Percentiles rank a stretch among this genome's conserved stretches.
phyloP scores from a whole-genome alignment of 2,797 vertebrate species.

The Lemur catta region DNA sequence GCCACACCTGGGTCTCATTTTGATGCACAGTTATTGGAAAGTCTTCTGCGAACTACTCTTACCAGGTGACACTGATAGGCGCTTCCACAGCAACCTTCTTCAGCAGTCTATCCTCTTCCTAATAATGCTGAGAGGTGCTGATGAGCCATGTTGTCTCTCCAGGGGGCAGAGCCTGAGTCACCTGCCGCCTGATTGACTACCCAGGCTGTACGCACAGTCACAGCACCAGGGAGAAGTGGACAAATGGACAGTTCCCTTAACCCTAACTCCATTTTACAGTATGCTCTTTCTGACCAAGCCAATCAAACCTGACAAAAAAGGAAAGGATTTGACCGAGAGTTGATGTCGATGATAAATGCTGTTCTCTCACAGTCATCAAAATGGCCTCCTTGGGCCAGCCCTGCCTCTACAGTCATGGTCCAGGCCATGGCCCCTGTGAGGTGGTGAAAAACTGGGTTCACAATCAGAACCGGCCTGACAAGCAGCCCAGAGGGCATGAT shows the following conservation, averaged over 20 bases:
- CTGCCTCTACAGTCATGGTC: background rate
- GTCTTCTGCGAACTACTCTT: background rate
- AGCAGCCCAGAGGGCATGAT: background rate
- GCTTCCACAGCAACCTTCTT: background rate
- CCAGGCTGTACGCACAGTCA: background rate
- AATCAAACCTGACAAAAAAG: background rate
- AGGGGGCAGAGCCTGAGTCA: background rate
- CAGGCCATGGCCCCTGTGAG: background rate
- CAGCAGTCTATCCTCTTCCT: background rate
- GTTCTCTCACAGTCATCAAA: background rate
- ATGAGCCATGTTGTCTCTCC: rapidly evolving
- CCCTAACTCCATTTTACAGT: background rate
- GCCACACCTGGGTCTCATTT: background rate
- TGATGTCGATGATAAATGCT: background rate
- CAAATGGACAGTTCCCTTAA: background rate
- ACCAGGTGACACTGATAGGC: background rate
- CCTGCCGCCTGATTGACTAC: rapidly evolving
- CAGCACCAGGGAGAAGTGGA: background rate
- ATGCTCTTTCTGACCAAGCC: background rate
- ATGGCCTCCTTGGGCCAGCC: background rate
- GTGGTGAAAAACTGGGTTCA: background rate
- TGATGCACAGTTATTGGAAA: background rate
- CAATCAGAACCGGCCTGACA: background rate
- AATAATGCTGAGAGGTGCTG: background rate
- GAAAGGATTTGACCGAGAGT: background rate